phyloP scores from a whole-genome alignment of 2,888 invertebrate genomes.

The Epinotia brunnichana region DNA sequence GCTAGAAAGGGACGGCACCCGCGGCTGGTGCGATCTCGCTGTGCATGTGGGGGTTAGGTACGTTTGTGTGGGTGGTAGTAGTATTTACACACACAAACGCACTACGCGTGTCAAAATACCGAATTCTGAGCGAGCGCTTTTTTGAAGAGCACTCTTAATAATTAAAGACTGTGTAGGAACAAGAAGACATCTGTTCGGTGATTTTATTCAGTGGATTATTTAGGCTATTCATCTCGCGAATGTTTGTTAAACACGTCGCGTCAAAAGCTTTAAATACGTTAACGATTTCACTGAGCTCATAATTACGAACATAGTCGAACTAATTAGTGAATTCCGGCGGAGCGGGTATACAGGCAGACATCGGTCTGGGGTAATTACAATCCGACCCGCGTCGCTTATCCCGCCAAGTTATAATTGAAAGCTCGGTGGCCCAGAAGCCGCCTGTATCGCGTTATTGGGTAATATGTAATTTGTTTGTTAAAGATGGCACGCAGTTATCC shows the following conservation, averaged over 20 bases:
- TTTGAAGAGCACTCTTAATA: too few species aligned
- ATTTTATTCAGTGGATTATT: constrained; percentile 48
- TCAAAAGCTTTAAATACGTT: constrained; percentile 58
- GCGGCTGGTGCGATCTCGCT: too few species aligned
- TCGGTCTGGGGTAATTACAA: constrained; percentile 71
- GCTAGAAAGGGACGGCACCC: too few species aligned
- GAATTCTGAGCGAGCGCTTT: too few species aligned
- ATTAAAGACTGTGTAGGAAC: constrained; percentile 29
- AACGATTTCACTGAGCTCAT: constrained; percentile 63
- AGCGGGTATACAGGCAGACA: constrained; percentile 54
- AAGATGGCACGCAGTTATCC: constrained; percentile 82
- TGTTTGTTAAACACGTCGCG: constrained; percentile 51
- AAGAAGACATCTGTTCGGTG: constrained; percentile 44
- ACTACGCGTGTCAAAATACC: too few species aligned
- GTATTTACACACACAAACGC: too few species aligned
- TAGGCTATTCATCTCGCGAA: constrained; percentile 49
- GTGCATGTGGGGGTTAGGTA: too few species aligned
- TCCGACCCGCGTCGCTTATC: constrained; percentile 72
- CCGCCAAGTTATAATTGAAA: constrained; percentile 80
- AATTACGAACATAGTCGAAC: constrained; percentile 69
- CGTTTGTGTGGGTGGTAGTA: too few species aligned
- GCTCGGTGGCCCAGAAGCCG: constrained; percentile 75
- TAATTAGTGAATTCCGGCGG: constrained; percentile 60
- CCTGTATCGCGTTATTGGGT: constrained; percentile 80
- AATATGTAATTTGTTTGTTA: constrained; percentile 80